phyloP scores from a whole-genome alignment of 2,888 invertebrate species.

The Caenorhabditis sp. region DNA sequence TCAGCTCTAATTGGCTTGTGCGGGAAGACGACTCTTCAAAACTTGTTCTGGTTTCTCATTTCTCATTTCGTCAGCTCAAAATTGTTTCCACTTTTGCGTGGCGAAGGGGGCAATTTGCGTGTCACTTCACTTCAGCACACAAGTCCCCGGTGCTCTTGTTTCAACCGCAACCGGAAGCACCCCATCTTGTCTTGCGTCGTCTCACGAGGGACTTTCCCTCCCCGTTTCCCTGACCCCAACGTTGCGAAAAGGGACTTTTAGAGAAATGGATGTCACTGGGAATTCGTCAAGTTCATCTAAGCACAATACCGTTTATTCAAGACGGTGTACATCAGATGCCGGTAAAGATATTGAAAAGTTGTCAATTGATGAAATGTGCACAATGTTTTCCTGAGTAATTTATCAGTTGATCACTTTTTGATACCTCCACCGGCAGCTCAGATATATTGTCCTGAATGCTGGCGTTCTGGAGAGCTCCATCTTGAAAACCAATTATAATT shows the following conservation, averaged over 20 bases:
- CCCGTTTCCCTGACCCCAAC: neutral
- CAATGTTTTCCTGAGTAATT: neutral
- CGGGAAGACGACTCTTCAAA: neutral
- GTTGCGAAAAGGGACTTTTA: neutral
- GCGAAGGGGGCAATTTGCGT: constrained; percentile 41
- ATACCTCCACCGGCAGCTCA: too few relatives aligned
- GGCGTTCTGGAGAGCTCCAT: too few relatives aligned
- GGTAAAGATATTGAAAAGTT: too few relatives aligned
- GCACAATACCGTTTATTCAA: too few relatives aligned
- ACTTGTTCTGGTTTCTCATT: too few relatives aligned
- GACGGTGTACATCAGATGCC: too few relatives aligned
- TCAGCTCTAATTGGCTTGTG: constrained; percentile 43
- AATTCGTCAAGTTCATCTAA: too few relatives aligned
- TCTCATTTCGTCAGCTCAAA: neutral
- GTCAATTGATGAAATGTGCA: constrained; percentile 5
- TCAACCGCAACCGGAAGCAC: constrained; percentile 50
- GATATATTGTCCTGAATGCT: too few relatives aligned
- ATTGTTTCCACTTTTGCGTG: constrained; percentile 2
- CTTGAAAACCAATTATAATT: too few relatives aligned
- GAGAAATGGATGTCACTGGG: too few relatives aligned
- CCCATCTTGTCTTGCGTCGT: constrained; percentile 44
- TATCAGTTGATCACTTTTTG: too few relatives aligned
- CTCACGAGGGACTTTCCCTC: constrained; percentile 1
- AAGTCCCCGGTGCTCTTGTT: constrained; percentile 49
- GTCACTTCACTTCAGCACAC: constrained; percentile 49